Evolutionary conservation across 1,140 invertebrate genomes (phyloP), one percentile per base, ranked within the genome.

Genomic region (Cardiocondyla obscurior): DNA sequence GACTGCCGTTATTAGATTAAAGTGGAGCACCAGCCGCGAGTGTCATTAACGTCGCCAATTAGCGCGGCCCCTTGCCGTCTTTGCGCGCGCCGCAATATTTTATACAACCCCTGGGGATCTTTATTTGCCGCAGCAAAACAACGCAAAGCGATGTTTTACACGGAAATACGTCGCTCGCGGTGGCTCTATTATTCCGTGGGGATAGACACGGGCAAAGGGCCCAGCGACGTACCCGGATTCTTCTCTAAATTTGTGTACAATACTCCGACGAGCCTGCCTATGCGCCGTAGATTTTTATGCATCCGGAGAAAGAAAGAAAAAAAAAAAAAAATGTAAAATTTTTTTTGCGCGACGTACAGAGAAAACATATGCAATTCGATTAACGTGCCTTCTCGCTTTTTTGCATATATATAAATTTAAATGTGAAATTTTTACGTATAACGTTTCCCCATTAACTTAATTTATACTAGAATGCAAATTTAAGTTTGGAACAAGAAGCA

Each of bases 31-130:
- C 12, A 25, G 46, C 46, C 62, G 46, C 49, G 74, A 79, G 74
- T 79, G 49, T 79, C 74, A 69, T 79, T 79, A 79, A 79, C 62
- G 74, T 69, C 46, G 46, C 46, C 74, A 79, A 79, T 79, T 79
- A 79, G 74, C 46, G 33, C 36, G 33, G n/a, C n/a, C 62, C 42
- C 62, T 36, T 10, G 46, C 22, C n/a, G 62, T 79, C 74, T 79
- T 69, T 79, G 36, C 74, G 30, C 46, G 33, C 19, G 30, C 28
- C 69, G 51, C 51, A 55, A 28, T 60, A 79, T 79, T 79, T 69
- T 79, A 79, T 79, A 6, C 62, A n/a, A 79, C 22, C 22, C 30
- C 74, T 8, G 33, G 60, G 49, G 62, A 79, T 79, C 74, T 69
- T 53, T 79, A 79, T 69, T 53, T 53, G 74, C 22, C 60, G 33